phyloP scores from a whole-genome alignment of 2,797 vertebrate genomes.

The Cirrhinus mrigala region DNA sequence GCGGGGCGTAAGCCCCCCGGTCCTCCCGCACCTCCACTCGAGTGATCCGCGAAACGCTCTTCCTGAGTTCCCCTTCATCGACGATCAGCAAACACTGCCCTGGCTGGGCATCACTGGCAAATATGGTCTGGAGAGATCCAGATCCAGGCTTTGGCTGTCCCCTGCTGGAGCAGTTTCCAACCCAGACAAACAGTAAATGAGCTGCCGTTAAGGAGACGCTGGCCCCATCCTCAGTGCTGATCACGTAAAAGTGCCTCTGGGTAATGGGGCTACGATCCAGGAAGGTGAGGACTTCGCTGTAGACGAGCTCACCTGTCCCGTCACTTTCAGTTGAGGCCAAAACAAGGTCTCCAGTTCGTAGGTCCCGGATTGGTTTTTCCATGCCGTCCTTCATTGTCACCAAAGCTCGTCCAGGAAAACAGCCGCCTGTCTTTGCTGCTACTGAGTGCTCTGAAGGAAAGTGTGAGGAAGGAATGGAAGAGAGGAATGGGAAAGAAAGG shows the following conservation, averaged over 20 bases:
- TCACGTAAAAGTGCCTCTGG: constrained; percentile 81
- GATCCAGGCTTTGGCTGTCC: constrained; percentile 20
- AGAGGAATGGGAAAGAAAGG: constrained; percentile 15
- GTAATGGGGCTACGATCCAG: constrained; percentile 83
- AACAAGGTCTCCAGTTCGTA: constrained; percentile 85
- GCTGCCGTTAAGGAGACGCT: constrained; percentile 86
- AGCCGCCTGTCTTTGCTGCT: constrained; percentile 92
- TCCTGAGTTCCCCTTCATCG: constrained; percentile 62
- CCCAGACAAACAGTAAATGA: constrained; percentile 87
- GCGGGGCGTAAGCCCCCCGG: constrained; percentile 85
- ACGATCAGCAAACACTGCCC: constrained; percentile 88
- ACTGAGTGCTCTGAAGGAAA: constrained; percentile 87
- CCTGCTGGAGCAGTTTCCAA: constrained; percentile 81
- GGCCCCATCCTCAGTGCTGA: constrained; percentile 81
- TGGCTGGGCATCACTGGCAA: constrained; percentile 81
- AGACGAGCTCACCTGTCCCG: constrained; percentile 76
- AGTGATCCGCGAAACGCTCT: constrained; percentile 78
- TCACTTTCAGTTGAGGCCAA: constrained; percentile 78
- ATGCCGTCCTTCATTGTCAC: constrained; percentile 82
- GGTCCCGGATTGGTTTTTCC: constrained; percentile 77
- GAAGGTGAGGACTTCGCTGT: constrained; percentile 90
- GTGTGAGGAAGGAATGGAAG: constrained; percentile 9
- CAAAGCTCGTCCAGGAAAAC: constrained; percentile 87
- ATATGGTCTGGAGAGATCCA: constrained; percentile 77
- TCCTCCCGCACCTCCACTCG: constrained; percentile 71